These are phyloP conservation scores for Carduelis carduelis DNA, from an alignment of 2,797 vertebrate species.

Conservation along the genomic window DNA sequence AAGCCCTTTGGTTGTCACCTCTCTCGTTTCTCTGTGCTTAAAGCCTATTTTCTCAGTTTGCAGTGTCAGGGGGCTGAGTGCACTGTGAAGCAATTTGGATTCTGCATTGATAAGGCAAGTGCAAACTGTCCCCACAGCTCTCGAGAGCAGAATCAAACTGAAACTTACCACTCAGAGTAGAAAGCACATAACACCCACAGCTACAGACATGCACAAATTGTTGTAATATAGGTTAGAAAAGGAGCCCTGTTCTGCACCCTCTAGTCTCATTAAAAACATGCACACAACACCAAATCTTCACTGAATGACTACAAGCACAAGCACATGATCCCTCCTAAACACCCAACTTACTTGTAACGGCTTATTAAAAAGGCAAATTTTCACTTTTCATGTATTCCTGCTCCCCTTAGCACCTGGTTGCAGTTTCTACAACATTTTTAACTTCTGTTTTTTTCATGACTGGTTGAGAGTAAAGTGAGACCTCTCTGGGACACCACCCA, in stretches of 20 bases:
- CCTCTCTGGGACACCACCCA: slow-evolving; percentile 13
- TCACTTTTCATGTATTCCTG: slow-evolving; percentile 75
- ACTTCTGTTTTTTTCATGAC: slow-evolving; percentile 12
- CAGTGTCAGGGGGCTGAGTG: slow-evolving; percentile 14
- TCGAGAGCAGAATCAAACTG: slow-evolving; percentile 72
- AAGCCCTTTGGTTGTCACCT: not conserved
- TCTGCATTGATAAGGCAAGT: slow-evolving; percentile 30
- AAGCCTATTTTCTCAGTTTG: slow-evolving; percentile 3
- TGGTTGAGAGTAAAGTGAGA: not conserved
- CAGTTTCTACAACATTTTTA: slow-evolving; percentile 59
- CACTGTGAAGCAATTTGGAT: slow-evolving; percentile 27
- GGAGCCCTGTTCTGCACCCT: slow-evolving; percentile 22
- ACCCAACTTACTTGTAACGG: slow-evolving; percentile 56
- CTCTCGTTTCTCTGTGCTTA: not conserved
- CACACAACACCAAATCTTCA: slow-evolving; percentile 30
- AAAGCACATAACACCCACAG: slow-evolving; percentile 75
- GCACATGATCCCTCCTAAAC: slow-evolving; percentile 40
- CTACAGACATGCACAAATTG: slow-evolving; percentile 59
- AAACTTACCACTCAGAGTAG: slow-evolving; percentile 77
- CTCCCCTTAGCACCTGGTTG: slow-evolving; percentile 64
- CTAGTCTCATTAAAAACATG: slow-evolving; percentile 37
- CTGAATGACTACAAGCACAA: slow-evolving; percentile 70
- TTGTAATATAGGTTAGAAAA: slow-evolving; percentile 55
- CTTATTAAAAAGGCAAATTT: slow-evolving; percentile 75
- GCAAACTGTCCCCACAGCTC: slow-evolving; percentile 42